Conservation (phyloP, 2,113 vertebrate genomes). For the Sinocyclocheilus anophthalmus region DNA sequence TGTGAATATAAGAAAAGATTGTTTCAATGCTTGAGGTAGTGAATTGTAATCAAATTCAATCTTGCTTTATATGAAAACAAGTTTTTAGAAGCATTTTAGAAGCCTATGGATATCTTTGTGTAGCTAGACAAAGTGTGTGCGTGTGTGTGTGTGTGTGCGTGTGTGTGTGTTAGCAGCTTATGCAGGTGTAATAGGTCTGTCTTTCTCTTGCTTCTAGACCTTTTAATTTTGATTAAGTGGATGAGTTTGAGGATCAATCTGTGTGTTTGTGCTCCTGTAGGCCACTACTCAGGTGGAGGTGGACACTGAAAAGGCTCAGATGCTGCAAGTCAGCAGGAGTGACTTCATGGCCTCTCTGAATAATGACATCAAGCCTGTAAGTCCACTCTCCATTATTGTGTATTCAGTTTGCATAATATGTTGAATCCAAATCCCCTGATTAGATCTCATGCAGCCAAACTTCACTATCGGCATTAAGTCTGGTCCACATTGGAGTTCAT, state of each 20-base stretch:
- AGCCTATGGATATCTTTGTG: neutral
- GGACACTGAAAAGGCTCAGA: slow-evolving; percentile 91
- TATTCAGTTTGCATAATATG: slow-evolving; percentile 2
- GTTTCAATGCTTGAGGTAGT: neutral
- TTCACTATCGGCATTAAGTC: neutral
- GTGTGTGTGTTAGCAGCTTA: slow-evolving; percentile 54
- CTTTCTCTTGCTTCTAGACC: slow-evolving; percentile 39
- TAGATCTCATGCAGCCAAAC: neutral
- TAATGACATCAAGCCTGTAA: slow-evolving; percentile 96
- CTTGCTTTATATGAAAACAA: neutral
- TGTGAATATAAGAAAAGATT: neutral
- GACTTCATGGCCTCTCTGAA: slow-evolving; percentile 92
- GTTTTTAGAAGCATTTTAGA: neutral
- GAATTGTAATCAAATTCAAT: neutral
- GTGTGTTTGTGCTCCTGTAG: slow-evolving; percentile 38
- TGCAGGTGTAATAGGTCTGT: slow-evolving; percentile 68
- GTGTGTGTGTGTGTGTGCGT: neutral
- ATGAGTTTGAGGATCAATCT: slow-evolving; percentile 28
- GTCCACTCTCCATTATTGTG: slow-evolving; percentile 59
- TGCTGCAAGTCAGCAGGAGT: slow-evolving; percentile 82
- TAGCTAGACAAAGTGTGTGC: slow-evolving; percentile 1
- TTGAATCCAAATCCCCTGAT: neutral
- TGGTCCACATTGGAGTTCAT: neutral
- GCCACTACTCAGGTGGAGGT: slow-evolving; percentile 82
- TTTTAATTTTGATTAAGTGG: slow-evolving; percentile 54